Evolutionary conservation across 2,888 invertebrate genomes (phyloP).

Genomic region (Euzophera pinguis): DNA sequence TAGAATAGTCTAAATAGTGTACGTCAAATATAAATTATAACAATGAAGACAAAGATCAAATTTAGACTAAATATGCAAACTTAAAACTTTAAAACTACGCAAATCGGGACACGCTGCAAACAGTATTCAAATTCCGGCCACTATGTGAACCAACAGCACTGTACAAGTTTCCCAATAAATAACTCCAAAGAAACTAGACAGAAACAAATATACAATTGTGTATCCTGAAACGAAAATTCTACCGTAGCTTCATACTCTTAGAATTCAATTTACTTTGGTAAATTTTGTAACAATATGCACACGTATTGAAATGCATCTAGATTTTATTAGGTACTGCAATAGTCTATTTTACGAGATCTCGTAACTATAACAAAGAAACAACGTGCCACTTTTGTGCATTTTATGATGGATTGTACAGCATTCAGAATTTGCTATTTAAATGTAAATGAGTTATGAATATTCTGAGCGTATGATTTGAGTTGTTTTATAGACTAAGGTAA

Average conservation of each 20-base stretch:
- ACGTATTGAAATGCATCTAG: slow-evolving; percentile 5
- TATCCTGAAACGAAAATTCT: background rate
- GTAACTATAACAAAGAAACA: slow-evolving; percentile 5
- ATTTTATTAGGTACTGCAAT: background rate
- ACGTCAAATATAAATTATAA: too few relatives aligned
- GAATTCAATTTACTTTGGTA: background rate
- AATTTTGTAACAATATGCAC: slow-evolving; percentile 1
- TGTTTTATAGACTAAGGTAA: background rate
- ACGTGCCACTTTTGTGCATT: background rate
- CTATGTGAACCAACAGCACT: background rate
- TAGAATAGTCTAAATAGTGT: too few relatives aligned
- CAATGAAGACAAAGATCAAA: too few relatives aligned
- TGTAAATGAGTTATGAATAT: slow-evolving; percentile 5
- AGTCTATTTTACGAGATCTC: slow-evolving; percentile 3
- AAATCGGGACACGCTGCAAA: background rate
- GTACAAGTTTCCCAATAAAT: slow-evolving; percentile 10
- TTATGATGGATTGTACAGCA: background rate
- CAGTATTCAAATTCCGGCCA: background rate
- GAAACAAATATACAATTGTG: background rate
- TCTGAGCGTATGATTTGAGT: background rate
- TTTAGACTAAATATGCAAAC: too few relatives aligned
- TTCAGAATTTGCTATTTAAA: background rate
- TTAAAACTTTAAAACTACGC: too few relatives aligned
- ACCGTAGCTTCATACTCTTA: background rate
- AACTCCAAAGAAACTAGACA: slow-evolving; percentile 5